Percentiles rank a stretch among this genome's conserved stretches.
These are phyloP conservation scores for Dromius quadrimaculatus DNA, from an alignment of 2,888 invertebrate species.

Conservation along the genomic window DNA sequence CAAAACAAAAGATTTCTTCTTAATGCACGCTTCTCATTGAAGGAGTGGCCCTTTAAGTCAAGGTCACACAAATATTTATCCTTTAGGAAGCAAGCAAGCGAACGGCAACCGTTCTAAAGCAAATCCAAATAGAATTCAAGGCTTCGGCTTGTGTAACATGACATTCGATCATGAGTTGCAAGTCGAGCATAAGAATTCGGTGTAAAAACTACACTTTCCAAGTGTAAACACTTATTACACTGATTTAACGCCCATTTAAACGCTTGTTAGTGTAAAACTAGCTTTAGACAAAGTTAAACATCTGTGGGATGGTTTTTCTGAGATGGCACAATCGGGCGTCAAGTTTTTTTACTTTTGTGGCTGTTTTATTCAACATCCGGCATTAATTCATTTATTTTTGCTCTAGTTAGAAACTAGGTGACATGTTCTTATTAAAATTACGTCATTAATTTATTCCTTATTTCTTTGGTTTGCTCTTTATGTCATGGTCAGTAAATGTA, in stretches of 20 bases:
- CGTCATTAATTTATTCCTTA: constrained; percentile 20
- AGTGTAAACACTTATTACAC: constrained; percentile 31
- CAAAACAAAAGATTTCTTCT: constrained; percentile 25
- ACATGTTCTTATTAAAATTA: constrained; percentile 30
- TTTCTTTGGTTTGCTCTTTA: background rate
- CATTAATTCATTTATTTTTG: background rate
- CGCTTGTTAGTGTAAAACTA: constrained; percentile 1
- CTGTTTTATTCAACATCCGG: constrained; percentile 34
- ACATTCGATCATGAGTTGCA: constrained; percentile 47
- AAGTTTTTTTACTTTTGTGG: constrained; percentile 1
- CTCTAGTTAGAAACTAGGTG: constrained; percentile 23
- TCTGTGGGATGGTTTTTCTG: constrained; percentile 31
- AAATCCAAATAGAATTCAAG: constrained; percentile 16
- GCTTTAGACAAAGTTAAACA: constrained; percentile 31
- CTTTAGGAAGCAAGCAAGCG: constrained; percentile 35
- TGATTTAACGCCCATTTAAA: background rate
- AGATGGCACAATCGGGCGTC: constrained; percentile 30
- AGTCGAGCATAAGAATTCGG: constrained; percentile 27
- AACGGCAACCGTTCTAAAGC: constrained; percentile 22
- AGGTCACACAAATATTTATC: constrained; percentile 28
- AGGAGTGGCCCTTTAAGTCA: constrained; percentile 43
- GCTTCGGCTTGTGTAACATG: constrained; percentile 44
- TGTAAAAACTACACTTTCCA: constrained; percentile 35
- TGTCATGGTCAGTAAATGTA: constrained; percentile 41
- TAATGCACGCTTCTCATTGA: background rate